A percentile compares a stretch with the other conserved stretches of the same genome.
Evolutionary conservation across 2,888 invertebrate genomes (phyloP).

Genomic region (Nomada ruficornis): DNA sequence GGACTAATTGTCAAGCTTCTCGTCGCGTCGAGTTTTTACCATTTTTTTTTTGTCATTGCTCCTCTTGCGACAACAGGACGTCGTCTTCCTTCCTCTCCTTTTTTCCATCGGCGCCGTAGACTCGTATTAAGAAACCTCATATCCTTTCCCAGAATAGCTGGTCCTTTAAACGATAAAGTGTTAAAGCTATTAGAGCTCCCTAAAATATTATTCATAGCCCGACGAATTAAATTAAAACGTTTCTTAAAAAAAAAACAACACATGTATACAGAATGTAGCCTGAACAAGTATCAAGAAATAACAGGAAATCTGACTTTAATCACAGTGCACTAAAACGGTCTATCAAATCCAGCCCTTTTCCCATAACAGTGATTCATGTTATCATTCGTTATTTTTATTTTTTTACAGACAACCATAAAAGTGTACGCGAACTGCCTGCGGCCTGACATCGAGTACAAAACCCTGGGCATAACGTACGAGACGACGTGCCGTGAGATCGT

Average conservation of each 20-base stretch:
- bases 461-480: constrained; percentile 94
- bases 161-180: neutral
- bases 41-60: constrained; percentile 33
- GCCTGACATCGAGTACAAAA: constrained; percentile 98
- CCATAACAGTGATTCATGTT: constrained; percentile 29
- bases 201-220: neutral
- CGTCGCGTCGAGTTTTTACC: constrained; percentile 45
- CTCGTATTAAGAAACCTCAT: neutral
- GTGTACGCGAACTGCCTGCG: constrained; percentile 95
- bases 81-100: constrained; percentile 40
- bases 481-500: constrained; percentile 96
- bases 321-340: too few relatives aligned
- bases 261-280: too few relatives aligned
- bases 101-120: neutral
- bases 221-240: neutral
- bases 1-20: constrained; percentile 78
- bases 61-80: constrained; percentile 57
- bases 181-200: neutral
- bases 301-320: too few relatives aligned
- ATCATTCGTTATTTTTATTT: neutral
- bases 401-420: constrained; percentile 94
- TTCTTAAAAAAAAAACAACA: neutral
- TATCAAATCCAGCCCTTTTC: neutral
- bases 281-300: too few relatives aligned
- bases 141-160: constrained; percentile 29